Conservation (phyloP, 2,113 vertebrate genomes). For the Chitala chitala region DNA sequence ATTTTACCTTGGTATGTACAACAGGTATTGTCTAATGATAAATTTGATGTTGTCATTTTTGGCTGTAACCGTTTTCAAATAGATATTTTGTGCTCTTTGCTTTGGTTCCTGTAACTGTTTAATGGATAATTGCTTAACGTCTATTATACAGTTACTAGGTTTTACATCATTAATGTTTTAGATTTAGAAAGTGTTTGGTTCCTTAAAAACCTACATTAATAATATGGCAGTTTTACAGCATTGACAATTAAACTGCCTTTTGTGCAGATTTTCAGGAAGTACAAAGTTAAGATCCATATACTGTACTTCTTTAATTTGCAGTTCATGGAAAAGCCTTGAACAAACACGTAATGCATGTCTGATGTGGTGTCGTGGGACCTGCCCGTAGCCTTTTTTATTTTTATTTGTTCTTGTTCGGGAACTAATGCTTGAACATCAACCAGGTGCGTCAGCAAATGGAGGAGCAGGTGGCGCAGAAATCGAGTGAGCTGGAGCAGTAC, state of each 20-base stretch:
- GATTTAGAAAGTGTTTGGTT: no score
- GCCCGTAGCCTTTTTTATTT: background rate
- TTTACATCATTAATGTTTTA: no score
- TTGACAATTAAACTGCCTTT: no score
- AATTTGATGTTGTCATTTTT: no score
- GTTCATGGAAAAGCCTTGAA: background rate
- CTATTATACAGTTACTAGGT: no score
- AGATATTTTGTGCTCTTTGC: background rate
- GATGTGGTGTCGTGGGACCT: no score
- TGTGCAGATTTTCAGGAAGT: slow-evolving; percentile 2
- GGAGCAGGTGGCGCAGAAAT: slow-evolving; percentile 90
- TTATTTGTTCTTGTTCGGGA: background rate
- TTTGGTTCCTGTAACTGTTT: background rate
- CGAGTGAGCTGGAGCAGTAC: slow-evolving; percentile 88
- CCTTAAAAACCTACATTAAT: no score
- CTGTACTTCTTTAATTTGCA: slow-evolving; percentile 18
- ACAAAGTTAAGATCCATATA: background rate
- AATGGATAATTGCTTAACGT: background rate
- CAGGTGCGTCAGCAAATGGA: slow-evolving; percentile 94
- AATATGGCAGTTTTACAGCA: no score
- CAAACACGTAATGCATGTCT: background rate
- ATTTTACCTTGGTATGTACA: background rate
- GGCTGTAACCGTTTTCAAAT: background rate
- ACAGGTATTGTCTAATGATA: no score
- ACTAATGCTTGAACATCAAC: background rate